Conservation (phyloP, 2,113 vertebrate species). For the Callipepla squamata region DNA sequence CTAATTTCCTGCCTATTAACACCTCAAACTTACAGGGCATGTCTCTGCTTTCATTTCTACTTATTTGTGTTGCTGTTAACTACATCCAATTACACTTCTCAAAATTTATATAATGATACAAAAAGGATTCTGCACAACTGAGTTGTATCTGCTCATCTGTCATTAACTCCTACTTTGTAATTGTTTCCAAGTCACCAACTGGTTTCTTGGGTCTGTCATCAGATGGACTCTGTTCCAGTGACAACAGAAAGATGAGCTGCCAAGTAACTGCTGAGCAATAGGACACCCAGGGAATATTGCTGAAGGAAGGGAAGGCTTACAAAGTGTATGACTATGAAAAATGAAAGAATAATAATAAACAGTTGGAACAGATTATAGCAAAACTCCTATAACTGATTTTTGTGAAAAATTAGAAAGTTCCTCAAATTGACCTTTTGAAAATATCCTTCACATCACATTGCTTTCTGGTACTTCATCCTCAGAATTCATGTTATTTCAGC, state of each 20-base stretch:
- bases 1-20: background rate
- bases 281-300: background rate
- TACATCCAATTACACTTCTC: background rate
- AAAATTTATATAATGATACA: background rate
- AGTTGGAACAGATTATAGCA: background rate
- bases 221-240: background rate
- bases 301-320: background rate
- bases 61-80: background rate
- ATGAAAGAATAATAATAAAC: background rate
- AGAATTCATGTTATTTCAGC: background rate
- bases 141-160: background rate
- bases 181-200: background rate
- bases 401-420: background rate
- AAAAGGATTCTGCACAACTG: background rate
- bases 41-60: background rate
- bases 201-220: background rate
- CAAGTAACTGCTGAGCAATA: background rate
- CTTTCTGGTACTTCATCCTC: background rate
- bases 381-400: background rate
- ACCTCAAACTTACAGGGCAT: background rate
- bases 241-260: background rate
- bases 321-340: background rate
- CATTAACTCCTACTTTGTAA: background rate
- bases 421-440: background rate
- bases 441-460: background rate